phyloP scores from a whole-genome alignment of 2,113 vertebrate genomes.

The Pomatorhinus ruficollis region DNA sequence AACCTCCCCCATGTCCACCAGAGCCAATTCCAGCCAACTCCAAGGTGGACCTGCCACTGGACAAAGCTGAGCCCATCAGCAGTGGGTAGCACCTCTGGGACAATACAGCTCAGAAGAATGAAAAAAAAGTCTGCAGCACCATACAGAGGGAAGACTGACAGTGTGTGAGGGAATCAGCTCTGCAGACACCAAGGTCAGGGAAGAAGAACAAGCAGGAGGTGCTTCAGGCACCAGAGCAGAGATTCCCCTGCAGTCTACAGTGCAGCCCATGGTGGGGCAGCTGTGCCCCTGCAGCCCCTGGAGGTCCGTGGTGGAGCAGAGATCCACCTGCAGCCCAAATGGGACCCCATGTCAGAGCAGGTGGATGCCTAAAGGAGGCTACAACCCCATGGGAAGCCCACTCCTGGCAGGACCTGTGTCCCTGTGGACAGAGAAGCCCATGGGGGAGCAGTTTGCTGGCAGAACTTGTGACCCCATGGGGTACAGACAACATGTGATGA shows the following conservation, averaged over 20 bases:
- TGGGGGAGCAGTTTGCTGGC: too few species aligned
- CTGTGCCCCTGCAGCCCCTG: background rate
- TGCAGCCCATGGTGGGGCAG: background rate
- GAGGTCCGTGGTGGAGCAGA: background rate
- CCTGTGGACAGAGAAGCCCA: background rate
- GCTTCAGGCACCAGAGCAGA: background rate
- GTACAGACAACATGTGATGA: background rate
- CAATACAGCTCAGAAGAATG: background rate
- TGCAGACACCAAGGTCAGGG: background rate
- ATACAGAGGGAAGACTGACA: background rate
- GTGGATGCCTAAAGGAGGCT: background rate
- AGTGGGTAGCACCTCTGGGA: background rate
- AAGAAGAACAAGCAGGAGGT: background rate
- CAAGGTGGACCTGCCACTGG: background rate
- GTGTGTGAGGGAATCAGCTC: background rate
- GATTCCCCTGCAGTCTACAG: background rate
- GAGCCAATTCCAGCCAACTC: background rate
- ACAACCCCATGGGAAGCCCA: accelerated
- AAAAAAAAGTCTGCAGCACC: background rate
- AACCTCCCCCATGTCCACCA: background rate
- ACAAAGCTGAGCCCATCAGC: background rate
- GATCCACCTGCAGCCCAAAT: background rate
- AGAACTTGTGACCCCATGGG: background rate
- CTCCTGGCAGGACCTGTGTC: background rate
- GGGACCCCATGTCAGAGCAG: background rate